Base-by-base conservation (phyloP, 64 coral and sea anemone species). In the Dendronephthya gigantea region DNA sequence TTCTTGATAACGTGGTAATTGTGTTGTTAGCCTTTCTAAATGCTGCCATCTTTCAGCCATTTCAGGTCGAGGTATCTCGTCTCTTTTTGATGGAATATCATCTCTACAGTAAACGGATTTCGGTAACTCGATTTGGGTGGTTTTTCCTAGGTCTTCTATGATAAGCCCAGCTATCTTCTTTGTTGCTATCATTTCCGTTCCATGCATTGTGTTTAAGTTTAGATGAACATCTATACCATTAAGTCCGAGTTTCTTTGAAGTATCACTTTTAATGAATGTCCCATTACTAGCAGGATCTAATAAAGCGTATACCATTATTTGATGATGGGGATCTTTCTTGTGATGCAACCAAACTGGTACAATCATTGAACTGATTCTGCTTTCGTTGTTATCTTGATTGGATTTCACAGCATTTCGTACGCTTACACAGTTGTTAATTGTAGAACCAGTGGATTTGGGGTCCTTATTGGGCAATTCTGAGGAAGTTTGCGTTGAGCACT, bases 1-100 rank as follows among this genome's bases (percentile, higher is more conserved):
- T 47, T 92, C 90, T 19, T 91, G 56, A 17, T 87, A 68, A 13
- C 25, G 62, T 12, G 82, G 83, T 7, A 96, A 88, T 15, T 88
- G 90, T 10, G 90, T 83, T 31, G 83, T 82, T 5, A 96, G 88
- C 28, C 27, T 66, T 19, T 68, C 35, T 4, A 94, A 66, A 45
- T 96, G 94, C 2, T 88, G 70, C 94, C 90, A 92, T 66, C 49
- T 85, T 5, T 39, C 56, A 7, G 75, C 94, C 10, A 48, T 90
- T 50, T 88, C 82, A 34, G 83, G 85, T 15, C 50, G 92, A 0
- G 86, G 88, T n/a, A 96, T 92, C 40, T 96, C 90, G 47, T 92
- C 83, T 31, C 66, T 23, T 50, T 88, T 88, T 5, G 85, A 90
- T 1, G 83, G 93, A 4, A 96, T 92, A 22, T 30, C 14, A 43